Base-by-base conservation (phyloP, 2,113 vertebrate genomes). In the Gasterosteus aculeatus region DNA sequence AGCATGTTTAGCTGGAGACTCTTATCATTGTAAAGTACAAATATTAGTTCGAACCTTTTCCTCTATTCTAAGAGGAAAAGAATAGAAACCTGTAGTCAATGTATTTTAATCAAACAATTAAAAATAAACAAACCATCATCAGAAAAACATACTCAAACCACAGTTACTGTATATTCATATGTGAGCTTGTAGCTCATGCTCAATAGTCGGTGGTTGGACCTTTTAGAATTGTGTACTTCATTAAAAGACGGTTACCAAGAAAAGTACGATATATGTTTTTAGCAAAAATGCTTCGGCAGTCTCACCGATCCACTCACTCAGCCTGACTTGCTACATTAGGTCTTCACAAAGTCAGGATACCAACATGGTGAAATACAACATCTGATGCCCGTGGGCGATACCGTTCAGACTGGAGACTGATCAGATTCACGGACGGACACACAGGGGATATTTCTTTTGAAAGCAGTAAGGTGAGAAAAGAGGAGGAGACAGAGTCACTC, bases 401-500 rank as follows among this genome's bases (percentile, higher is more conserved):
- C 72, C 70, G 33, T 33, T 69, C 65, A 31, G 49, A 72, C 58
- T 68, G 54, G 7, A 35, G 44, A 75, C 47, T 49, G 76, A 85
- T 83, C 51, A 63, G 57, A 77, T 77, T 70, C 62, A 81, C 88
- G 84, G 72, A 78, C 69, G 69, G 75, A 80, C 65, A 75, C 61
- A 62, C 71, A 19, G 44, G 69, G 58, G 67, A 80, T 73, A 5
- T 44, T 76, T 76, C 33, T 73, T 76, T 75, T 22, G 14, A 69
- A 54, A 81, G 42, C 5, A 63, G 71, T 49, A 83, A 86, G 81
- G 80, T 75, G 82, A 83, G 60, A 72, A 62, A 80, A 62, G 60
- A 81, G 67, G 83, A 66, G 59, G 56, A 87, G 77, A 85, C 54
- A 69, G 78, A 86, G 81, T 76, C 79, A 79, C 86, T 88, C 49